These are phyloP conservation scores for Pterocles orientalis DNA, from an alignment of 2,113 vertebrate species.

Conservation along the genomic window DNA sequence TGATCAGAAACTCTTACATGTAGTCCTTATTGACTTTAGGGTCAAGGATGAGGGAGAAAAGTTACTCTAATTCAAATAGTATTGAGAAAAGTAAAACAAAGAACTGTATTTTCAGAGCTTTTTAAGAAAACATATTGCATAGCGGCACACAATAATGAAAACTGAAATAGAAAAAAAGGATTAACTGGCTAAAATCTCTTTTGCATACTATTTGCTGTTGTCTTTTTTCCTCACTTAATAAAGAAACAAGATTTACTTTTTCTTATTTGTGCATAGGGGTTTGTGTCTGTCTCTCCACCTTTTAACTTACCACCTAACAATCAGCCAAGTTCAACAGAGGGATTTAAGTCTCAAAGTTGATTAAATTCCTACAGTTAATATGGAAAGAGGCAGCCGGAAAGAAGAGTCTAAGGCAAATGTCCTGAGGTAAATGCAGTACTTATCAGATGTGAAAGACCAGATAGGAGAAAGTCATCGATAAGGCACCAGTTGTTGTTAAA, in stretches of 20 bases:
- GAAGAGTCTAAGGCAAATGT: not conserved
- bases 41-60: not conserved
- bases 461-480: not conserved
- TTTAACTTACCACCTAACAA: not conserved
- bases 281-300: not conserved
- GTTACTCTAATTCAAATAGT: not conserved
- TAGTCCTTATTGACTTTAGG: not conserved
- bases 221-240: not conserved
- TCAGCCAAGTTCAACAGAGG: not conserved
- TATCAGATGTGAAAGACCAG: not conserved
- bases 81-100: not conserved
- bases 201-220: not conserved
- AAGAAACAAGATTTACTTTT: not conserved
- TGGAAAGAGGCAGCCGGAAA: not conserved
- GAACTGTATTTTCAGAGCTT: not conserved
- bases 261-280: rapidly evolving
- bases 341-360: not conserved
- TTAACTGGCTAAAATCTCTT: not conserved
- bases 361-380: not conserved
- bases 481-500: not conserved
- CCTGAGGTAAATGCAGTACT: not conserved
- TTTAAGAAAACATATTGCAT: not conserved
- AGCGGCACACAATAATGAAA: not conserved
- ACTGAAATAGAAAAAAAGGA: not conserved
- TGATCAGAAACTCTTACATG: not conserved